Conservation (phyloP, 2,797 vertebrate genomes). For the Harpagifer antarcticus region DNA sequence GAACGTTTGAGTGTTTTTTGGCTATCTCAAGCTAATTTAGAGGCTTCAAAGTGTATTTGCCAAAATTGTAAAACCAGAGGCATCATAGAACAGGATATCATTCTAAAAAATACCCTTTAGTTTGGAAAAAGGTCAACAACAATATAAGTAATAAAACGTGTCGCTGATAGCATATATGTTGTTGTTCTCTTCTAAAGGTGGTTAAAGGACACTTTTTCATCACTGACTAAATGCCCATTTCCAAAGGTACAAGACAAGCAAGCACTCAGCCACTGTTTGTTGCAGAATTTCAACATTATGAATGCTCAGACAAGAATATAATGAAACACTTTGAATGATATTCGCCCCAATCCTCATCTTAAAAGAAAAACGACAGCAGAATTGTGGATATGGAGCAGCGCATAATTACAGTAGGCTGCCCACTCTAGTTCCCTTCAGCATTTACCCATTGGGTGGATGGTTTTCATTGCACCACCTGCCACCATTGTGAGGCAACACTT, state of each 20-base stretch:
- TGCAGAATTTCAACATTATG: not conserved
- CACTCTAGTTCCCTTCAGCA: not conserved
- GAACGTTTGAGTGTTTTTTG: not conserved
- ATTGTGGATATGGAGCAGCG: not conserved
- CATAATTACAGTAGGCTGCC: not conserved
- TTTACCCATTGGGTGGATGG: not conserved
- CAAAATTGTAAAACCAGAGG: not conserved
- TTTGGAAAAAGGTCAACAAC: not conserved
- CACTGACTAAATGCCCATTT: not conserved
- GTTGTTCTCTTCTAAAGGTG: not conserved
- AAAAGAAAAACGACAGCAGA: not conserved
- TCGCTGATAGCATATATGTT: not conserved
- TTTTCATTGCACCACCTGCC: not conserved
- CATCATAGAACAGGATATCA: not conserved
- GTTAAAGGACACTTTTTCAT: not conserved
- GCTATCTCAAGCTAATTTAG: not conserved
- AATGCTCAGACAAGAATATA: not conserved
- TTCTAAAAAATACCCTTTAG: not conserved
- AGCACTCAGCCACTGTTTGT: slow-evolving; percentile 2
- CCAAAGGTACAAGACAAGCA: not conserved
- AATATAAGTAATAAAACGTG: not conserved
- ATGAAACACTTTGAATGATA: not conserved
- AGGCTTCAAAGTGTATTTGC: slow-evolving; percentile 16
- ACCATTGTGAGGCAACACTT: not conserved
- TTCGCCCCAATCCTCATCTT: not conserved